Conservation (phyloP, 2,797 vertebrate species). For the Sparidentex hasta region DNA sequence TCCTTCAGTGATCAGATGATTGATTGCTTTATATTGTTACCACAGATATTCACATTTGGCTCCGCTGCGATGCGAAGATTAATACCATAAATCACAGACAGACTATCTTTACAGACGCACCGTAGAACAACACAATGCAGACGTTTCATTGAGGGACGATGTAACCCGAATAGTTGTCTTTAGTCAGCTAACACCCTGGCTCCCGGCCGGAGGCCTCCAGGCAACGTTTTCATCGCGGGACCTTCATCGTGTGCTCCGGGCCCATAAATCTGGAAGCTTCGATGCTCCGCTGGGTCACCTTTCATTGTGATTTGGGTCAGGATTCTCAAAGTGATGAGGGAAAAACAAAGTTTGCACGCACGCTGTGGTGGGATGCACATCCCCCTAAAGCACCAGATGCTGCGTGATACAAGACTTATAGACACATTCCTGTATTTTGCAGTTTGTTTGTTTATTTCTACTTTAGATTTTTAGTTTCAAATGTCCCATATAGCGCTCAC, state of each 20-base stretch:
- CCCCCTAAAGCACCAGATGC: constrained; percentile 49
- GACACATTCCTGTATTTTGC: neutral
- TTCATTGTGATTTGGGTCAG: constrained; percentile 55
- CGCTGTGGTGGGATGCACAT: constrained; percentile 52
- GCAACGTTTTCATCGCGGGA: constrained; percentile 66
- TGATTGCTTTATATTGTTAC: constrained; percentile 58
- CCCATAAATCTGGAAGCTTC: constrained; percentile 75
- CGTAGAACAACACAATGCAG: constrained; percentile 54
- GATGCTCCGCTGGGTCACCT: constrained; percentile 61
- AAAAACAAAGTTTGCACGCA: constrained; percentile 39
- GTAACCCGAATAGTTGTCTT: constrained; percentile 62
- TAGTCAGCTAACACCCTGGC: constrained; percentile 77
- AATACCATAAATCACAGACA: constrained; percentile 72
- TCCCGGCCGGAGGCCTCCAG: constrained; percentile 60
- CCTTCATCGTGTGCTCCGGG: constrained; percentile 45
- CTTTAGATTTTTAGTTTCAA: neutral
- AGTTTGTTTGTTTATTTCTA: neutral
- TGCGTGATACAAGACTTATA: constrained; percentile 3
- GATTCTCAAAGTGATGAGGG: constrained; percentile 23
- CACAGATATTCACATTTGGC: constrained; percentile 62
- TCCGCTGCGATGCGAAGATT: constrained; percentile 59
- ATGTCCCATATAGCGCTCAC: too few relatives aligned
- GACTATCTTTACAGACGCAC: constrained; percentile 42
- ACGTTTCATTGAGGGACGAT: constrained; percentile 57
- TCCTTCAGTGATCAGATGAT: constrained; percentile 66